Conservation (phyloP, 2,888 invertebrate genomes). For the Clistopyga incitator region DNA sequence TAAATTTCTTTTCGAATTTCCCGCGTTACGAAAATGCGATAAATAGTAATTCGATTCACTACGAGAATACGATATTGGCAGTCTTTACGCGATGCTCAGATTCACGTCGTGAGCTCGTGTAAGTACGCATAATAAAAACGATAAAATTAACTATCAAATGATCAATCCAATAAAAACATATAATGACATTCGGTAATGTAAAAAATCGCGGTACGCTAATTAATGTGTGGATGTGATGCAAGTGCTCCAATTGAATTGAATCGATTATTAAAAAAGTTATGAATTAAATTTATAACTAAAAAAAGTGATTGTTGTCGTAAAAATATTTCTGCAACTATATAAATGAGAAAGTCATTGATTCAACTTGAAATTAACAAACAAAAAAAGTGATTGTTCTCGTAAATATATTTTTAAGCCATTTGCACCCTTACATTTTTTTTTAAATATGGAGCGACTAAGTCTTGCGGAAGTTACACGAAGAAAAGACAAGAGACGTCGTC, state of each 20-base stretch:
- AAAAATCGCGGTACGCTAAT: no score
- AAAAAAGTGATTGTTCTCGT: background rate
- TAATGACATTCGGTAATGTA: no score
- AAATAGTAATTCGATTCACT: background rate
- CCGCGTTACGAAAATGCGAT: constrained; percentile 10
- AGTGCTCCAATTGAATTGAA: background rate
- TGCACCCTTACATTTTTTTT: constrained; percentile 15
- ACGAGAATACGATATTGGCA: constrained; percentile 14
- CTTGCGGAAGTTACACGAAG: constrained; percentile 79
- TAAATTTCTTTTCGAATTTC: background rate
- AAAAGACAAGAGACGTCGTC: constrained; percentile 85
- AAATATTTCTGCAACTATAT: background rate
- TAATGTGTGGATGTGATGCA: background rate
- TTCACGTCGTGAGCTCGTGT: constrained; percentile 42
- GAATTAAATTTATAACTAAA: background rate
- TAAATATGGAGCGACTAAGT: constrained; percentile 81
- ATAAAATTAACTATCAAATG: background rate
- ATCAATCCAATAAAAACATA: background rate
- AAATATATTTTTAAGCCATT: background rate
- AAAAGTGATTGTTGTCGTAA: background rate
- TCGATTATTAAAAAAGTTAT: background rate
- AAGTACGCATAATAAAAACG: constrained; percentile 3
- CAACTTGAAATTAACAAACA: background rate
- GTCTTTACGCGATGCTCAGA: constrained; percentile 27
- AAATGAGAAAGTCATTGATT: background rate